phyloP scores from a whole-genome alignment of 2,888 invertebrate species.

The Eremobia ochroleuca region DNA sequence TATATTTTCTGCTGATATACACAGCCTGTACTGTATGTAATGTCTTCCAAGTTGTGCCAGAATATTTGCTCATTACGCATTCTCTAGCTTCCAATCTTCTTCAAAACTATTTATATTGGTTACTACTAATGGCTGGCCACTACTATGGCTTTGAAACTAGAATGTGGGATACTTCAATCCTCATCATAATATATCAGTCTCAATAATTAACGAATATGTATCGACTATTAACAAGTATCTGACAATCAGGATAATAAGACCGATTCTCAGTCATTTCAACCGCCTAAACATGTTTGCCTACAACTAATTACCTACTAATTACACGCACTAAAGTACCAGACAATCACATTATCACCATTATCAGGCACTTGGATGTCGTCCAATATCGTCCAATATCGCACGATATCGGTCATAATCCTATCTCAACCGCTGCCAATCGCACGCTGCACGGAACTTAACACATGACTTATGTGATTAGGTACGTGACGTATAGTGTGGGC shows the following conservation, averaged over 20 bases:
- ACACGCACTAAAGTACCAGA: neutral
- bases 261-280: neutral
- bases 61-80: neutral
- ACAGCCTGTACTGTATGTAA: no score
- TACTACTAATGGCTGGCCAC: neutral
- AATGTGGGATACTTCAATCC: neutral
- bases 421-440: constrained; percentile 44
- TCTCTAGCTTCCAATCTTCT: neutral
- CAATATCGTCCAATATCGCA: constrained; percentile 32
- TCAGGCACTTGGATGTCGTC: constrained; percentile 52
- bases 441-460: constrained; percentile 18
- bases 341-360: constrained; percentile 20
- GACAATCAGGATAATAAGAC: neutral
- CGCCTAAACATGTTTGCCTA: neutral
- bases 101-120: neutral
- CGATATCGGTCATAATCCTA: constrained; percentile 40
- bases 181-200: neutral
- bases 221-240: neutral
- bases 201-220: neutral
- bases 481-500: constrained; percentile 11
- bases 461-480: constrained; percentile 26
- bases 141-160: no score
- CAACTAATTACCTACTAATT: constrained; percentile 17
- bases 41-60: neutral
- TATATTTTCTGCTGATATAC: no score